Evolutionary conservation across 2,888 invertebrate species (phyloP).

Genomic region (Deroplatys truncata): DNA sequence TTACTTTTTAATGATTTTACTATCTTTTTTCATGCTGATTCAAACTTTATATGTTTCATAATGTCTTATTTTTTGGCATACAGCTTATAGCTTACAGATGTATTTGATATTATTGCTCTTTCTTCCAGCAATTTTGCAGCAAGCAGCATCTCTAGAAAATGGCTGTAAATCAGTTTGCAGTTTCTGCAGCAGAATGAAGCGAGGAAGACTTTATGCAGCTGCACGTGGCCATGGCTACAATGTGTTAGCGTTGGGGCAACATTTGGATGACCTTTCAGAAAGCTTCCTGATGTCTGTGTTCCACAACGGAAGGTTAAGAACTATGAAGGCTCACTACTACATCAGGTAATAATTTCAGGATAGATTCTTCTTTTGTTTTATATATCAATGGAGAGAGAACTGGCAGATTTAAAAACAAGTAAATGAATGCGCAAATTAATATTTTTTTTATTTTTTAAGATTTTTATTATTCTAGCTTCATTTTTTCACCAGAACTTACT

Average conservation of each 20-base stretch:
- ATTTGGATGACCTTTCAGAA: constrained; percentile 78
- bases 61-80: too few relatives aligned
- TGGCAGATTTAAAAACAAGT: too few relatives aligned
- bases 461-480: too few relatives aligned
- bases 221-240: constrained; percentile 76
- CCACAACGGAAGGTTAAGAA: constrained; percentile 71
- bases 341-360: constrained; percentile 53
- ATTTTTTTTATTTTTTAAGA: too few relatives aligned
- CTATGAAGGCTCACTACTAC: constrained; percentile 76
- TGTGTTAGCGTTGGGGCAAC: constrained; percentile 83
- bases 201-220: constrained; percentile 70
- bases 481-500: too few relatives aligned
- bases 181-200: constrained; percentile 67
- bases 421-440: too few relatives aligned
- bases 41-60: too few relatives aligned
- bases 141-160: constrained; percentile 42
- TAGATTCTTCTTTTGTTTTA: too few relatives aligned
- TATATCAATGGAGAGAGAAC: too few relatives aligned
- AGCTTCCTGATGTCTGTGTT: constrained; percentile 78
- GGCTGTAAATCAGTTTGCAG: constrained; percentile 57
- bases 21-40: too few relatives aligned
- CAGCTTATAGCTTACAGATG: too few relatives aligned
- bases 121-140: constrained; percentile 50
- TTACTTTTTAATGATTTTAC: too few relatives aligned
- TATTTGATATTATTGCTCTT: constrained; percentile 3